Evolutionary conservation across 2,113 vertebrate genomes (phyloP).

Genomic region (Oreochromis aureus): DNA sequence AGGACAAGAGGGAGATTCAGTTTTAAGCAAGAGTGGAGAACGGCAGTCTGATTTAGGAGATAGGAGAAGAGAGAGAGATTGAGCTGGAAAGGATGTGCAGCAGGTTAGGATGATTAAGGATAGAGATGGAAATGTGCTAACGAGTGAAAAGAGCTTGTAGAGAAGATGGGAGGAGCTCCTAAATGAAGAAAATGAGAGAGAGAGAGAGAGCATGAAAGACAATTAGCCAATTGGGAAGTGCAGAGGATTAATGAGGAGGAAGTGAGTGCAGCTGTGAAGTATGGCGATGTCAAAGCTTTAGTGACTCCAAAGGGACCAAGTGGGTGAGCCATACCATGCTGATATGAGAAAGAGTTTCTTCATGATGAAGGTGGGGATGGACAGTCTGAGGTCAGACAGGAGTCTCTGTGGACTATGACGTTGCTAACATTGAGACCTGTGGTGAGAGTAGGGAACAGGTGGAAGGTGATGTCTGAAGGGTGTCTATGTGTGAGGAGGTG

Average conservation of each 20-base stretch:
- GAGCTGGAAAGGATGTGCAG: not conserved
- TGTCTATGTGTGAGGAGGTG: not conserved
- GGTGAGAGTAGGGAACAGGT: accelerated
- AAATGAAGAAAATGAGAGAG: not conserved
- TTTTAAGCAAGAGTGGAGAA: too few relatives aligned
- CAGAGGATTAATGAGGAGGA: not conserved
- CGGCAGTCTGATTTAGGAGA: not conserved
- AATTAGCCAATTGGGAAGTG: accelerated
- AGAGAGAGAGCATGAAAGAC: accelerated
- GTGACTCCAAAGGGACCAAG: not conserved
- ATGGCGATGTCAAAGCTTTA: not conserved
- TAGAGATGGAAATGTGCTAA: not conserved
- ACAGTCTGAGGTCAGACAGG: not conserved
- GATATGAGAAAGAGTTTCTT: not conserved
- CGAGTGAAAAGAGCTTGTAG: not conserved
- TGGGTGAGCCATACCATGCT: not conserved
- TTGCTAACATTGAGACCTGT: not conserved
- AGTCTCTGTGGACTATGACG: not conserved
- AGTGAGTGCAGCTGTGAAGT: not conserved
- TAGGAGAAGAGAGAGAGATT: not conserved
- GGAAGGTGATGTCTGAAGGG: not conserved
- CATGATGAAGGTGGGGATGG: not conserved
- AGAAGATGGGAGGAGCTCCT: not conserved
- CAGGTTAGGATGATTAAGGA: not conserved
- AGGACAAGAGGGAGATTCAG: not conserved